Evolutionary conservation across 2,797 vertebrate genomes (phyloP).

Genomic region (Toxotes lorentzi): DNA sequence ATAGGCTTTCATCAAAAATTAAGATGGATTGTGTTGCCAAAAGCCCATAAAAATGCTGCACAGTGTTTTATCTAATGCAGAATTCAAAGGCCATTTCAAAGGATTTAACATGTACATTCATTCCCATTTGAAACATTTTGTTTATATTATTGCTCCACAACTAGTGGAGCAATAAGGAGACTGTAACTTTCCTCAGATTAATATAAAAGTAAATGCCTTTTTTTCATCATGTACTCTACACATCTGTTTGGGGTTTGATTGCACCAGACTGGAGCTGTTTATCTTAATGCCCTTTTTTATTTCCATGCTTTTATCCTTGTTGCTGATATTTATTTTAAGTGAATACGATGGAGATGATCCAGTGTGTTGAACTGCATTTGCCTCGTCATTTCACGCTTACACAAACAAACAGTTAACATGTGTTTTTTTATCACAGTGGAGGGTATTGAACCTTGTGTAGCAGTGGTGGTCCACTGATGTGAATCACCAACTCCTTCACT

Average conservation of each 20-base stretch:
- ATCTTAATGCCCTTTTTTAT: neutral
- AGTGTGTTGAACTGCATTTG: slow-evolving; percentile 28
- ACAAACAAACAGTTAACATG: slow-evolving; percentile 47
- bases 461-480: slow-evolving; percentile 42
- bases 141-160: too few species aligned
- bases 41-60: slow-evolving; percentile 64
- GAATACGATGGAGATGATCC: slow-evolving; percentile 31
- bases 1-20: slow-evolving; percentile 83
- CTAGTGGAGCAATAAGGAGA: neutral
- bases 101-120: slow-evolving; percentile 38
- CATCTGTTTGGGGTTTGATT: too few species aligned
- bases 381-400: slow-evolving; percentile 28
- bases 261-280: neutral
- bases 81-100: slow-evolving; percentile 58
- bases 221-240: too few species aligned
- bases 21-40: slow-evolving; percentile 82
- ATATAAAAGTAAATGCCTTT: neutral
- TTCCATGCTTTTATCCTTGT: slow-evolving; percentile 16
- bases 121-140: slow-evolving; percentile 32
- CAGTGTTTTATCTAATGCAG: slow-evolving; percentile 69
- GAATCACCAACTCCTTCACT: slow-evolving; percentile 35
- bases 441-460: slow-evolving; percentile 38
- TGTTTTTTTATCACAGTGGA: slow-evolving; percentile 40
- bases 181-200: neutral
- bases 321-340: slow-evolving; percentile 37